Evolutionary conservation across 2,113 vertebrate genomes (phyloP).

Genomic region (Cheilinus undulatus): DNA sequence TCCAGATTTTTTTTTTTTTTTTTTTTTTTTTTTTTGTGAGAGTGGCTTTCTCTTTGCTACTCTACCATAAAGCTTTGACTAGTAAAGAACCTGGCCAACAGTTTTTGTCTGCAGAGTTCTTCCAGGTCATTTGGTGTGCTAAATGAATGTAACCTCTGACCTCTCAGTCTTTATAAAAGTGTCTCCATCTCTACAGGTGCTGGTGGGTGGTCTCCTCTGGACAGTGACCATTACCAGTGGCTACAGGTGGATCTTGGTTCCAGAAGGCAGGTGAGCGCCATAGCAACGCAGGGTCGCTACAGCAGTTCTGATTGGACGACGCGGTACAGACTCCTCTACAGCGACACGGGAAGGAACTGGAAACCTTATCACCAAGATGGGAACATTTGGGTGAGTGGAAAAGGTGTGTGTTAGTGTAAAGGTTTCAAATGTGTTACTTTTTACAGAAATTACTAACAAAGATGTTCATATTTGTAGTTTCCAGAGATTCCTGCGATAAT

Average conservation of each 20-base stretch:
- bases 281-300: constrained; percentile 97
- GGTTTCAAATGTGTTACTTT: too few relatives aligned
- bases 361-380: constrained; percentile 97
- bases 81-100: too few relatives aligned
- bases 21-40: too few relatives aligned
- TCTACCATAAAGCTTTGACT: too few relatives aligned
- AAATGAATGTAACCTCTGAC: too few relatives aligned
- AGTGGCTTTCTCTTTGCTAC: too few relatives aligned
- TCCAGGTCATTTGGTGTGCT: too few relatives aligned
- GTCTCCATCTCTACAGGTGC: constrained; percentile 83
- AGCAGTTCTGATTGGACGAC: constrained; percentile 98
- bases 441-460: too few relatives aligned
- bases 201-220: constrained; percentile 96
- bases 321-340: constrained; percentile 94
- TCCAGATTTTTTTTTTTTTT: too few relatives aligned
- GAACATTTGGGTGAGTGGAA: constrained; percentile 94
- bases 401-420: neutral
- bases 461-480: too few relatives aligned
- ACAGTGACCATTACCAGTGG: constrained; percentile 98
- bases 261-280: constrained; percentile 90
- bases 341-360: constrained; percentile 96
- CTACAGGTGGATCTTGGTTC: constrained; percentile 94
- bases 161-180: constrained; percentile 46
- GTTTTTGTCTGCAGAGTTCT: too few relatives aligned
- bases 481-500: too few relatives aligned